Base-by-base conservation (phyloP, 2,888 invertebrate species). In the Elysia crispata region DNA sequence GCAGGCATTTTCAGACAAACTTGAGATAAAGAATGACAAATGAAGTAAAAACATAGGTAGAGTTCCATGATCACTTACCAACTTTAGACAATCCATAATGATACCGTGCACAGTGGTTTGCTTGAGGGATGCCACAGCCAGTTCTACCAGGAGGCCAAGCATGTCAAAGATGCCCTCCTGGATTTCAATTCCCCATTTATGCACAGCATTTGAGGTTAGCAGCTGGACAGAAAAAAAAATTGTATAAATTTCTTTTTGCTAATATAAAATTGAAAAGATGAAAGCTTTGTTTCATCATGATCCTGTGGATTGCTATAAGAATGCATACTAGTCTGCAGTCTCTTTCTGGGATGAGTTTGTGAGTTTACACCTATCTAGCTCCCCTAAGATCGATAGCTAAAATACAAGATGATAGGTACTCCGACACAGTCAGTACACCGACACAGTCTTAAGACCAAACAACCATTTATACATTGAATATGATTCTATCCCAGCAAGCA, bases 161-260 rank as follows among this genome's bases (percentile, higher is more conserved):
- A 93, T 93, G 84, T 91, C 90, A 83, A 90, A 91, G 62, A 93
- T 92, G 1, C 93, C 93, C 82, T 93, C 93, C 84, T 93, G 93
- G 60, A 93, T 92, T 83, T 93, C 93, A 41, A 89, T 86, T 49
- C 90, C 90, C 93, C 93, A 93, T 33, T 92, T 87, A 77, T 92
- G 89, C 23, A 93, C 93, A 67, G 93, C 93, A 78, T 87, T 88
- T 66, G 92, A 91, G n/a, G 91, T 92, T 85, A 93, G 85, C 77
- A 93, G 86, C 91, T 92, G 82, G 5, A 66, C 1, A 20, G 15
- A 60, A n/a, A 50, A 23, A 74, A 25, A 28, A 15, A 54, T 54
- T 18, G 15, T 54, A 54, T 18, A 18, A 54, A 18, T 20, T 18
- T 20, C 15, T 20, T 54, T n/a, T n/a, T n/a, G n/a, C n/a, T n/a